Evolutionary conservation across 2,113 vertebrate species (phyloP).

Genomic region (Melanocharis versteri): DNA sequence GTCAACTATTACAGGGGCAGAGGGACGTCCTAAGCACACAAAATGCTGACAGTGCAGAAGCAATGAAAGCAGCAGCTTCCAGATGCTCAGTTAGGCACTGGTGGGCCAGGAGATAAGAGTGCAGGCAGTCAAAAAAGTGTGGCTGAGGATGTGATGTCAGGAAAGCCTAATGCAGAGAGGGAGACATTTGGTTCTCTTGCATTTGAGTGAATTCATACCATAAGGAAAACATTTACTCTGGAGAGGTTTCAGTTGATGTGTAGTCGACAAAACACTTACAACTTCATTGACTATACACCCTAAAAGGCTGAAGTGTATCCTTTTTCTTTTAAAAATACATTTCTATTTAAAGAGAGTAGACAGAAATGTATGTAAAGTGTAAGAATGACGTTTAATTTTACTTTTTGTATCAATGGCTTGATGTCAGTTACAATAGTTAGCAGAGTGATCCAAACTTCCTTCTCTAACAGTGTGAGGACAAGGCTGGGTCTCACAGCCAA

Average conservation of each 20-base stretch:
- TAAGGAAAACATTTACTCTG: not conserved
- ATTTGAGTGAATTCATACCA: not conserved
- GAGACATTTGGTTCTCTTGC: not conserved
- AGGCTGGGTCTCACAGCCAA: not conserved
- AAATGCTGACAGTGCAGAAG: constrained; percentile 19
- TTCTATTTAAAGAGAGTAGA: not conserved
- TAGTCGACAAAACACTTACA: not conserved
- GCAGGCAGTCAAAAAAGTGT: not conserved
- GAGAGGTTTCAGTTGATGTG: not conserved
- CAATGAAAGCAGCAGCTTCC: not conserved
- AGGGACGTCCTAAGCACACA: not conserved
- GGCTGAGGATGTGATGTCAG: not conserved
- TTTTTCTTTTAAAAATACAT: not conserved
- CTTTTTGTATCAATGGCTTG: not conserved
- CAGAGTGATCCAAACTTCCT: not conserved
- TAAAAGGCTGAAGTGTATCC: not conserved
- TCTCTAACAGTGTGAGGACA: not conserved
- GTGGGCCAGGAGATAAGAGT: not conserved
- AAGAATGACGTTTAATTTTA: not conserved
- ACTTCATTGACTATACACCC: not conserved
- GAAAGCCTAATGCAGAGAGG: not conserved
- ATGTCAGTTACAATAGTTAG: not conserved
- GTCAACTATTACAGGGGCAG: not conserved
- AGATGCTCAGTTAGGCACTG: not conserved
- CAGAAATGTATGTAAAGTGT: not conserved